Evolutionary conservation across 2,888 invertebrate genomes (phyloP).

Genomic region (Caenorhabditis panamensis): DNA sequence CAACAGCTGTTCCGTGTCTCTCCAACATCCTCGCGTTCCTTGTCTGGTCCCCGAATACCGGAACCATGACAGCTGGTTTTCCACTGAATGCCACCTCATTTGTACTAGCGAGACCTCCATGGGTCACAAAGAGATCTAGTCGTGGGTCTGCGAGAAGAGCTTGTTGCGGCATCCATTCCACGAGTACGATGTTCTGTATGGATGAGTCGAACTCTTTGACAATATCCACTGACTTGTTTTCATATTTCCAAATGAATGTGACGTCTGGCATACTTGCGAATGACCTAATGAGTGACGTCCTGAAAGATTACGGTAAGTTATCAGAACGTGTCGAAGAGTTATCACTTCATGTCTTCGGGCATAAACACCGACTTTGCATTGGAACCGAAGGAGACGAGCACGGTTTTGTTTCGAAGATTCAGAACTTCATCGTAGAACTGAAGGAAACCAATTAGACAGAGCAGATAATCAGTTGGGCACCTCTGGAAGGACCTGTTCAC

Average conservation of each 20-base stretch:
- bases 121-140: slow-evolving; percentile 58
- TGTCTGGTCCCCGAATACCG: slow-evolving; percentile 63
- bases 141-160: slow-evolving; percentile 53
- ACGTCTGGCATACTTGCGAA: slow-evolving; percentile 57
- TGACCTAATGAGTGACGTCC: slow-evolving; percentile 57
- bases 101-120: slow-evolving; percentile 59
- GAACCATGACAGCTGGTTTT: slow-evolving; percentile 50
- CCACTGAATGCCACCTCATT: slow-evolving; percentile 59
- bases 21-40: slow-evolving; percentile 53
- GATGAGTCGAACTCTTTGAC: slow-evolving; percentile 32
- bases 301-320: slow-evolving; percentile 26
- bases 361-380: slow-evolving; percentile 37
- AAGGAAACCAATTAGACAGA: background rate
- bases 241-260: slow-evolving; percentile 71
- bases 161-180: slow-evolving; percentile 71
- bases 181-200: slow-evolving; percentile 62
- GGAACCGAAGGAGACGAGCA: slow-evolving; percentile 56
- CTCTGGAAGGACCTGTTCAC: slow-evolving; percentile 15
- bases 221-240: slow-evolving; percentile 43
- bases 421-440: slow-evolving; percentile 50
- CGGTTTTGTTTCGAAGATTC: slow-evolving; percentile 23
- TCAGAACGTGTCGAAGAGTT: background rate
- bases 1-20: slow-evolving; percentile 46
- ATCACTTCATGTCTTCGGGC: slow-evolving; percentile 42
- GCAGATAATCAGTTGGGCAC: background rate